Evolutionary conservation across 2,888 invertebrate genomes (phyloP).

Genomic region (Amiota minor): DNA sequence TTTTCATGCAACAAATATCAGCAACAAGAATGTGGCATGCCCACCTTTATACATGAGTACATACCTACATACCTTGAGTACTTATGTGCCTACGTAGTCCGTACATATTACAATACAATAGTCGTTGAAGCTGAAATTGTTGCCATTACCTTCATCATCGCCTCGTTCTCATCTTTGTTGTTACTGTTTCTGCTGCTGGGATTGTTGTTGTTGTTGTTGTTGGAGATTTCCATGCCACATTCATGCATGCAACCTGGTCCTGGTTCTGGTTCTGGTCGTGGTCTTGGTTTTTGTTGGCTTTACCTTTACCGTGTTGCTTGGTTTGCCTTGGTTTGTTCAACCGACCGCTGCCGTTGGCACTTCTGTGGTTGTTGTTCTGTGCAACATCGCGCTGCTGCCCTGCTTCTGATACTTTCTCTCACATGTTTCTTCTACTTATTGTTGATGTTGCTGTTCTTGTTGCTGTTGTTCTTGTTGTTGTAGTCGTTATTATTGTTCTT

Average conservation of each 20-base stretch:
- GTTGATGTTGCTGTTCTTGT: neutral
- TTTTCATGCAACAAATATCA: too few relatives aligned
- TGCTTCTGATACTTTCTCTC: neutral
- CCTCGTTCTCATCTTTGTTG: neutral
- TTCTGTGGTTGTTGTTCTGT: conserved; percentile 13
- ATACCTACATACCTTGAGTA: neutral
- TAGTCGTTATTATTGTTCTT: conserved; percentile 2
- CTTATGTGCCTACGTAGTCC: too few relatives aligned
- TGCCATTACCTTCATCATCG: too few relatives aligned
- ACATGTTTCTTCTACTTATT: neutral
- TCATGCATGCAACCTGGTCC: conserved; percentile 11
- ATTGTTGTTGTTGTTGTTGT: neutral
- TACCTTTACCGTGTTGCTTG: too few relatives aligned
- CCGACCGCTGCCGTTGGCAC: neutral
- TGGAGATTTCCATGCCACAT: neutral
- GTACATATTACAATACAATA: too few relatives aligned
- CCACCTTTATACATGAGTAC: neutral
- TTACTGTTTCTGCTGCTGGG: neutral
- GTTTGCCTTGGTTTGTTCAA: too few relatives aligned
- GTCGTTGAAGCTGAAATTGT: too few relatives aligned
- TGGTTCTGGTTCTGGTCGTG: neutral
- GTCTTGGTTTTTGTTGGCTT: too few relatives aligned
- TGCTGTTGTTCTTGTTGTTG: neutral
- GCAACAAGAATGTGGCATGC: too few relatives aligned
- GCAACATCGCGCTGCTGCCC: neutral